These are phyloP conservation scores for Platypus cylindrus DNA, from an alignment of 2,888 invertebrate genomes.

Conservation along the genomic window DNA sequence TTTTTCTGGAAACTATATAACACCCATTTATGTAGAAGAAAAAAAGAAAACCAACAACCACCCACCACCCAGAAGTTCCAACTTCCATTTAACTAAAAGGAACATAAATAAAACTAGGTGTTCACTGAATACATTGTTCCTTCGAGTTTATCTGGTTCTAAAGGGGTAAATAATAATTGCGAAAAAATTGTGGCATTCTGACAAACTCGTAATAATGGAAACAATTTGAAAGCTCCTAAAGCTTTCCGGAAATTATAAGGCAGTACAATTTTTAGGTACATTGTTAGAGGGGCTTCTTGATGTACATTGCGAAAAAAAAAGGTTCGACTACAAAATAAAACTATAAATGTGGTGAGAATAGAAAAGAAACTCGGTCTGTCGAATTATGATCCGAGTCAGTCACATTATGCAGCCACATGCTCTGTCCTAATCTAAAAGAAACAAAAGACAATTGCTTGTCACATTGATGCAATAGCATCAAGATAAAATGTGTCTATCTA, in stretches of 20 bases:
- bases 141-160: constrained; percentile 12
- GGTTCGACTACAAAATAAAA: constrained; percentile 12
- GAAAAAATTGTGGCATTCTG: constrained; percentile 15
- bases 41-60: no score
- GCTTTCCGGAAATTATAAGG: constrained; percentile 16
- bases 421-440: constrained; percentile 24
- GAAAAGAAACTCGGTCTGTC: constrained; percentile 15
- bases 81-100: constrained; percentile 12
- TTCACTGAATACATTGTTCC: constrained; percentile 13
- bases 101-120: constrained; percentile 11
- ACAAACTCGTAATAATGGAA: constrained; percentile 16
- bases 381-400: constrained; percentile 21
- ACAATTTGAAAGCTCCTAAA: constrained; percentile 15
- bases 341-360: constrained; percentile 10
- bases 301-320: constrained; percentile 12
- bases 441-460: constrained; percentile 24
- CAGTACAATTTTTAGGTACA: constrained; percentile 14
- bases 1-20: no score
- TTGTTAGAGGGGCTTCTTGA: constrained; percentile 11
- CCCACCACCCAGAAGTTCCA: constrained; percentile 4
- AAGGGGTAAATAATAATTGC: constrained; percentile 12
- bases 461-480: constrained; percentile 18
- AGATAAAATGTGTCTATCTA: constrained; percentile 12
- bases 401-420: constrained; percentile 29
- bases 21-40: no score